Conservation (phyloP, 1,140 invertebrate genomes). For the Drosophila biarmipes region DNA sequence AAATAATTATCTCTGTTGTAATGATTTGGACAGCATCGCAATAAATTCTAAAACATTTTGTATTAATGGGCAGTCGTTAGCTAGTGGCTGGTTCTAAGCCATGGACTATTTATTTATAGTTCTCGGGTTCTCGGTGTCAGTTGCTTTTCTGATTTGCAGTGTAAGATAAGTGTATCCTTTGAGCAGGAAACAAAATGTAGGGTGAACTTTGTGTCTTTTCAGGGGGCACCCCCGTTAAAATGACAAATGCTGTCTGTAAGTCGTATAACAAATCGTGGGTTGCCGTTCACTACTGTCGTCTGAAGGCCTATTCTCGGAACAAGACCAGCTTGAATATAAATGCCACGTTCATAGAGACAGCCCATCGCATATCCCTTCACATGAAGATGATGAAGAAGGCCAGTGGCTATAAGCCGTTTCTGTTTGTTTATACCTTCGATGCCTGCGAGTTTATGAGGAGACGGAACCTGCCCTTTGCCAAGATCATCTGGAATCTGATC, state of each 20-base stretch:
- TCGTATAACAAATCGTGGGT: conserved; percentile 47
- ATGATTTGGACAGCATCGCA: not conserved
- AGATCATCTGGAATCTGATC: conserved; percentile 28
- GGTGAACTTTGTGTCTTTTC: no score
- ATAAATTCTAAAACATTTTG: not conserved
- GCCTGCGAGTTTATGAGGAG: conserved; percentile 35
- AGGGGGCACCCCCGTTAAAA: conserved; percentile 6
- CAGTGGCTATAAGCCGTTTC: conserved; percentile 58
- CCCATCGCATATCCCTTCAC: conserved; percentile 14
- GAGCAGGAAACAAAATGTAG: no score
- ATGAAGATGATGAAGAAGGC: conserved; percentile 23
- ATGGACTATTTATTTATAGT: not conserved
- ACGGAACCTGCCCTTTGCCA: conserved; percentile 23
- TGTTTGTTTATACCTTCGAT: conserved; percentile 32
- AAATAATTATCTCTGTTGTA: not conserved
- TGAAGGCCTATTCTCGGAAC: conserved; percentile 30
- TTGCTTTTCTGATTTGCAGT: not conserved
- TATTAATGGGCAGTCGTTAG: not conserved
- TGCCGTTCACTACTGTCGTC: conserved; percentile 21
- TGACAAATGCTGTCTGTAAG: conserved; percentile 34
- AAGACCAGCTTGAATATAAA: conserved; percentile 41
- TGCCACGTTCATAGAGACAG: conserved; percentile 21
- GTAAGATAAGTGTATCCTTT: no score
- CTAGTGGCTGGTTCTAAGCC: no score
- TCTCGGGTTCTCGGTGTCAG: not conserved